These are phyloP conservation scores for Hirundo rustica DNA, from an alignment of 2,797 vertebrate genomes.

Conservation along the genomic window DNA sequence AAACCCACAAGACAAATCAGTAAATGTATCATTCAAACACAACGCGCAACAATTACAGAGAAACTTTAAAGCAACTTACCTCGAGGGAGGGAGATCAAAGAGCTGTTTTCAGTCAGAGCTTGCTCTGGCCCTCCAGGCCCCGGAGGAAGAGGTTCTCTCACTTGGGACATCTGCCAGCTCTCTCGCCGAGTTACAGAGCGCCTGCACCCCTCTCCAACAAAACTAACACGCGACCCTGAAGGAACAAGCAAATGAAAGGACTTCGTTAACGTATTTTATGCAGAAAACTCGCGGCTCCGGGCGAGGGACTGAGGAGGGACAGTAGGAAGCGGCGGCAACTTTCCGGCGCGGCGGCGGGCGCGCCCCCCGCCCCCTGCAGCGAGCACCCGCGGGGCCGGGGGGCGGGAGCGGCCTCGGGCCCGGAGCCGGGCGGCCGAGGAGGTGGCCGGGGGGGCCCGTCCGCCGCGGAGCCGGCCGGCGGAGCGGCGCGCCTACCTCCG, in stretches of 20 bases:
- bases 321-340: constrained; percentile 2
- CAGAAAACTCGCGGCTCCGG: constrained; percentile 24
- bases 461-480: not conserved
- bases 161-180: constrained; percentile 93
- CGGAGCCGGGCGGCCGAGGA: no score
- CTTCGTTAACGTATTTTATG: constrained; percentile 27
- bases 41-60: constrained; percentile 1
- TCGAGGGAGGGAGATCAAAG: constrained; percentile 64
- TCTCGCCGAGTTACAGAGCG: constrained; percentile 20
- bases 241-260: constrained; percentile 43
- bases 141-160: constrained; percentile 81
- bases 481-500: not conserved
- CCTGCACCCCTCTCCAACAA: constrained; percentile 41
- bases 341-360: not conserved
- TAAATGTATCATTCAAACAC: not conserved
- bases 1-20: not conserved
- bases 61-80: constrained; percentile 72
- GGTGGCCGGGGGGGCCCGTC: not conserved
- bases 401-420: not conserved
- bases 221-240: constrained; percentile 61
- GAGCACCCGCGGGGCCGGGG: not conserved
- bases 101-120: constrained; percentile 72
- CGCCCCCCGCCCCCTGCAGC: constrained; percentile 7
- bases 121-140: constrained; percentile 84
- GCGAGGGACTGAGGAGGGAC: not conserved